Conservation (phyloP, 2,797 vertebrate genomes). For the Acomys russatus region DNA sequence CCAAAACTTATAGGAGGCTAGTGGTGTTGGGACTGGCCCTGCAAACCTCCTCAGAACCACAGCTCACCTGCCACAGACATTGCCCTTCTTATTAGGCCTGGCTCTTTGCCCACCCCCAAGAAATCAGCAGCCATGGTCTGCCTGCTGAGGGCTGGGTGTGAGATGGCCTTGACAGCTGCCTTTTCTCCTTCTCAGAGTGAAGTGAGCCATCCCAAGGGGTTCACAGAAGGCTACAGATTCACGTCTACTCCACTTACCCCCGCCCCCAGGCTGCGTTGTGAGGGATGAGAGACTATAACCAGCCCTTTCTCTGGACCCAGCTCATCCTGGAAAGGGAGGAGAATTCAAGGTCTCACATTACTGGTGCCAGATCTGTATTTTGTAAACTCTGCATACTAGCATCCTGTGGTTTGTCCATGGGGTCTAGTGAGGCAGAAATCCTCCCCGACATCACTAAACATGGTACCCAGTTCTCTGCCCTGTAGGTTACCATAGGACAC, state of each 20-base stretch:
- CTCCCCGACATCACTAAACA: neutral
- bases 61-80: neutral
- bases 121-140: neutral
- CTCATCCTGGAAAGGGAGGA: constrained; percentile 81
- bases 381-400: neutral
- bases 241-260: constrained; percentile 73
- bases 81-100: accelerated
- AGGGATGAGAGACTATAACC: constrained; percentile 76
- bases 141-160: neutral
- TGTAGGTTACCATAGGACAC: neutral
- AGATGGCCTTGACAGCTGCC: neutral
- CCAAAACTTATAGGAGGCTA: neutral
- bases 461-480: neutral
- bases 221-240: constrained; percentile 43
- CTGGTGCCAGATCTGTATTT: constrained; percentile 77
- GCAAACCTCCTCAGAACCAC: neutral
- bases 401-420: neutral
- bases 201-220: neutral
- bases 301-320: constrained; percentile 86
- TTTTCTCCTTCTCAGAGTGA: neutral
- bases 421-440: neutral
- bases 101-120: neutral
- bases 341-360: constrained; percentile 85
- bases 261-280: constrained; percentile 76
- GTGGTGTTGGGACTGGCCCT: neutral